Evolutionary conservation across 37 sponge, comb jelly and placozoan species (phyloP), one percentile per base, ranked within the genome.

Genomic region (Bolinopsis microptera): DNA sequence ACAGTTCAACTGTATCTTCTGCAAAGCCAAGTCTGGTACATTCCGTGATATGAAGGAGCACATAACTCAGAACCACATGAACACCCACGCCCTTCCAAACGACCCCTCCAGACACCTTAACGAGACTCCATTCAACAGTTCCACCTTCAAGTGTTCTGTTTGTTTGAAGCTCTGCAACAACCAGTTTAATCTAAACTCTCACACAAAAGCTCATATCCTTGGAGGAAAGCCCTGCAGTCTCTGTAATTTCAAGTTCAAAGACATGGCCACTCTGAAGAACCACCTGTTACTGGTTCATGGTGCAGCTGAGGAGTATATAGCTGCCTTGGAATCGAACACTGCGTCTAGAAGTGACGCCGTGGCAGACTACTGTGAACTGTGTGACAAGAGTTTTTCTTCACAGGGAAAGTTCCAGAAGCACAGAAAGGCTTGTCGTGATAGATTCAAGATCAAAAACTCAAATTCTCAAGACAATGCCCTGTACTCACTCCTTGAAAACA

Each of bases 371-470:
- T 86, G 90, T 86, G 90, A 86, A 27, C 90, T 86, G 25, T 86
- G 90, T 40, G 90, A 86, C 61, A 39, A 22, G 26, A 33, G 38
- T 24, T 86, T 86, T 48, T 86, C 90, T 3, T 86, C 90, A 0
- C 90, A 86, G 26, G 90, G 90, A 86, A 39, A 41, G 61, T 86
- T 86, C 90, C 90, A 86, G 61, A 86, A 86, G 61, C 90, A 86
- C 90, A 39, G 90, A 48, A 86, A 86, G 26, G 90, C 90, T 28
- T 86, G 90, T 39, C 40, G 90, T 18, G 90, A 86, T 23, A 86
- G 35, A 26, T 86, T 86, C 90, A 39, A 41, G 90, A 32, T 32
- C 0, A 77, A 32, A 36, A 77, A 77, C 37, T 77, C 80, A 32
- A 77, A 32, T 77, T 36, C 13, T 23, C 90, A 86, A 27, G 90